These are phyloP conservation scores for Terebella lapidaria DNA, from an alignment of 2,888 invertebrate genomes.

Conservation along the genomic window DNA sequence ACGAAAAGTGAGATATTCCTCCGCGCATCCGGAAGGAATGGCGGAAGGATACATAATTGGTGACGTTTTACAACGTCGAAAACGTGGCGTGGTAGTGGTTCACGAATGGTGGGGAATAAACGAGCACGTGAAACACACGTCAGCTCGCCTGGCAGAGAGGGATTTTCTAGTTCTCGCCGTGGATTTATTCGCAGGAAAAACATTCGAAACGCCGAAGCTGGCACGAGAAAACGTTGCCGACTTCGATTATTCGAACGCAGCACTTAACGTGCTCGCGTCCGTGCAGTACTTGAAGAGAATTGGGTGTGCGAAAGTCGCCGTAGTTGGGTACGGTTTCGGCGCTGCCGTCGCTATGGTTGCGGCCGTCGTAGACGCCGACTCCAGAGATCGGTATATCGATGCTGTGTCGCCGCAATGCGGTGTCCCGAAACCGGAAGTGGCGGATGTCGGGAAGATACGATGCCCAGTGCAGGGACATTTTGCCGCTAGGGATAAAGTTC, in stretches of 20 bases:
- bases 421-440: not conserved
- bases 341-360: not conserved
- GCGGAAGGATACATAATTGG: not conserved
- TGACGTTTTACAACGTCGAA: not conserved
- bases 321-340: not conserved
- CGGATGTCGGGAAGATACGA: not conserved
- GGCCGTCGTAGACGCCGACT: not conserved
- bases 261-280: not conserved
- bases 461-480: not conserved
- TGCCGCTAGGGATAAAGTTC: not conserved
- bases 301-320: not conserved
- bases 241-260: not conserved
- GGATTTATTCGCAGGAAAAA: not conserved
- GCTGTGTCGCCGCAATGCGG: conserved; percentile 1
- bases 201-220: not conserved
- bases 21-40: not conserved
- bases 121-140: not conserved
- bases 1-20: not conserved
- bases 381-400: not conserved
- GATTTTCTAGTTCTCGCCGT: not conserved
- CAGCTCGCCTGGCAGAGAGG: not conserved
- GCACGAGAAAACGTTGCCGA: not conserved
- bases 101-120: conserved; percentile 2
- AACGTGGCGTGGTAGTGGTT: not conserved
- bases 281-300: not conserved